phyloP scores from a whole-genome alignment of 2,797 vertebrate species.

The Cossypha heuglini region DNA sequence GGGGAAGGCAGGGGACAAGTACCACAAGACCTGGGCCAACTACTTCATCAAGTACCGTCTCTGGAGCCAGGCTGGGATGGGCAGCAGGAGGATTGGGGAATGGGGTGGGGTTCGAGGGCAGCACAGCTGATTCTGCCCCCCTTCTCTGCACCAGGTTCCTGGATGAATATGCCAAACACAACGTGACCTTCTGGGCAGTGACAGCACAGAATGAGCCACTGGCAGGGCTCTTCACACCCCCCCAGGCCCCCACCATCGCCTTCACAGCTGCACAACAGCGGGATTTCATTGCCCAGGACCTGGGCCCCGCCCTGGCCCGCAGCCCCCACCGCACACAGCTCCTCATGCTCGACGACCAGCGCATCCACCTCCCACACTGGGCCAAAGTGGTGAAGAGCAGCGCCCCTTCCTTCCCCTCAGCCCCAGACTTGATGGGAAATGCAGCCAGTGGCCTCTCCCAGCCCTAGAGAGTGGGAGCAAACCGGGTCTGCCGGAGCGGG shows the following conservation, averaged over 20 bases:
- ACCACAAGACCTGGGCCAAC: slow-evolving; percentile 90
- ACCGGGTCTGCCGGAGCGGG: neutral
- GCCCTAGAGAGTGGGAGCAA: neutral
- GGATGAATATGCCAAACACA: slow-evolving; percentile 87
- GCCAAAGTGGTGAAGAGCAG: slow-evolving; percentile 87
- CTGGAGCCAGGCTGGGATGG: neutral
- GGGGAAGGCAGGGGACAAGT: slow-evolving; percentile 86
- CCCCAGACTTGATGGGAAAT: neutral
- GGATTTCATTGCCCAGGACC: slow-evolving; percentile 89
- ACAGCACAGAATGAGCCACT: slow-evolving; percentile 89
- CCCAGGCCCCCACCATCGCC: slow-evolving; percentile 84
- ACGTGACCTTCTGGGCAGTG: slow-evolving; percentile 91
- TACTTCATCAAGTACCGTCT: slow-evolving; percentile 80
- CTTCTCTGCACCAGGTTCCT: slow-evolving; percentile 86
- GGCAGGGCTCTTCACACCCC: slow-evolving; percentile 82
- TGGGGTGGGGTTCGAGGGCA: neutral
- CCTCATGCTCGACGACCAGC: slow-evolving; percentile 87
- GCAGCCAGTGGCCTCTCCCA: neutral
- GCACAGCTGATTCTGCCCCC: neutral
- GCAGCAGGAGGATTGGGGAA: accelerated
- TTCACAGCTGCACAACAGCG: slow-evolving; percentile 89
- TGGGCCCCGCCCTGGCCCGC: slow-evolving; percentile 85
- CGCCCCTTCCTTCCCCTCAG: neutral
- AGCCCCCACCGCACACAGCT: slow-evolving; percentile 78
- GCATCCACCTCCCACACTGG: slow-evolving; percentile 87